These are phyloP conservation scores for Lepidothrix coronata DNA, from an alignment of 2,113 vertebrate genomes.

Conservation along the genomic window DNA sequence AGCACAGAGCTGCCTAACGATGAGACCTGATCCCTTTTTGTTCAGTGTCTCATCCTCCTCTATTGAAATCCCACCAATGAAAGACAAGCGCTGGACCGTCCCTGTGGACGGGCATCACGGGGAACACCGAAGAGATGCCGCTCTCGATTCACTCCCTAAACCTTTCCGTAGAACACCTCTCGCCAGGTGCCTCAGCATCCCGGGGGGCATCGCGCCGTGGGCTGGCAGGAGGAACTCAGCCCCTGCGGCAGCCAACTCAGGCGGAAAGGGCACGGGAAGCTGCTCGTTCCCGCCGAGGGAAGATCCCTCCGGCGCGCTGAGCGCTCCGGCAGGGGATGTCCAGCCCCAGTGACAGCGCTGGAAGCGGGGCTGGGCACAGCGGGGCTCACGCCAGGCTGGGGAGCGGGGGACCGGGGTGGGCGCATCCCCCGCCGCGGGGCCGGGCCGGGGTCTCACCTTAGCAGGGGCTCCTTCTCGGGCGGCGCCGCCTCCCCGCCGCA, in stretches of 20 bases:
- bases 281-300: not conserved
- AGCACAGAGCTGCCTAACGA: not conserved
- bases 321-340: not conserved
- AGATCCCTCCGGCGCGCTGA: not conserved
- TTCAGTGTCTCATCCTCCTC: not conserved
- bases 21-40: accelerated
- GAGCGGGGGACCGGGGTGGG: not conserved
- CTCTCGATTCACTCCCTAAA: not conserved
- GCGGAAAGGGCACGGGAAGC: not conserved
- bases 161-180: not conserved
- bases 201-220: accelerated
- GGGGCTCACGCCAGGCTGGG: not conserved
- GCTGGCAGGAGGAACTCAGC: too few relatives aligned
- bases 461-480: constrained; percentile 45
- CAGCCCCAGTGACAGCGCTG: not conserved
- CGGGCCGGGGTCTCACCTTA: constrained; percentile 9
- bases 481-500: not conserved
- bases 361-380: not conserved
- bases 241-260: accelerated
- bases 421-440: not conserved
- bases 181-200: not conserved
- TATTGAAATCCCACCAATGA: accelerated
- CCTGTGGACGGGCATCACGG: accelerated
- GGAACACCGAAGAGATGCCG: not conserved
- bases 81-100: not conserved